Evolutionary conservation across 2,797 vertebrate genomes (phyloP).

Genomic region (Amniataba percoides): DNA sequence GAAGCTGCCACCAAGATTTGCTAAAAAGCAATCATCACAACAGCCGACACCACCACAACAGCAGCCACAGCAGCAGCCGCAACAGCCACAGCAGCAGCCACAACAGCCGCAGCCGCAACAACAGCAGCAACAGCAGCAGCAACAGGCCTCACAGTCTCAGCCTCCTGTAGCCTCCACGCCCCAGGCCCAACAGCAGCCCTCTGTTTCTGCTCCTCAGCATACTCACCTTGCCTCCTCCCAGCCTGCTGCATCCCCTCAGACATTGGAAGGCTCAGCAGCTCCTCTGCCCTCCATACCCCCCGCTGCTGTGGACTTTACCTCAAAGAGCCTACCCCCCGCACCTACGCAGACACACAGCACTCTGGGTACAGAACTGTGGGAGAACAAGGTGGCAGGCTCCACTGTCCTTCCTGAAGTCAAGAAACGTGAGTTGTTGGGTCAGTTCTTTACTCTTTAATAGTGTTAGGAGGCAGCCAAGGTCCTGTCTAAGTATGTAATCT

Average conservation of each 20-base stretch:
- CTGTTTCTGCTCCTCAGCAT: constrained; percentile 80
- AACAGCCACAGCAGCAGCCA: constrained; percentile 69
- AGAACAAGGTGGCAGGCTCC: constrained; percentile 91
- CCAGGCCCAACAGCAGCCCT: constrained; percentile 69
- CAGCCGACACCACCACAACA: constrained; percentile 64
- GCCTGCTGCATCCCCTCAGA: constrained; percentile 78
- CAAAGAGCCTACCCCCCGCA: constrained; percentile 86
- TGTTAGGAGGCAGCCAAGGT: neutral
- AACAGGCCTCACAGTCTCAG: constrained; percentile 71
- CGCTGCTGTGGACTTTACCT: constrained; percentile 81
- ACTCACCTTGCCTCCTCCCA: constrained; percentile 82
- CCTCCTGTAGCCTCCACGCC: constrained; percentile 60
- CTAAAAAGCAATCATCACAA: constrained; percentile 93
- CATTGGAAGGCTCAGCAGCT: constrained; percentile 81
- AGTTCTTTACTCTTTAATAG: neutral
- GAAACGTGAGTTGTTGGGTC: constrained; percentile 89
- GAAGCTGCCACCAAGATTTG: constrained; percentile 97
- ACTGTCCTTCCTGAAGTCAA: constrained; percentile 93
- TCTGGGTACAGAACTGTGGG: constrained; percentile 95
- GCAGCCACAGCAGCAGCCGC: constrained; percentile 58
- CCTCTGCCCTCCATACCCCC: constrained; percentile 75
- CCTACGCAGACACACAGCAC: constrained; percentile 86
- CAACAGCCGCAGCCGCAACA: constrained; percentile 74
- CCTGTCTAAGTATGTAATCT: constrained; percentile 19
- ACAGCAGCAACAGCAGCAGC: constrained; percentile 71